Evolutionary conservation across 2,888 invertebrate genomes (phyloP).

Genomic region (Lepidocyrtoides sp.): DNA sequence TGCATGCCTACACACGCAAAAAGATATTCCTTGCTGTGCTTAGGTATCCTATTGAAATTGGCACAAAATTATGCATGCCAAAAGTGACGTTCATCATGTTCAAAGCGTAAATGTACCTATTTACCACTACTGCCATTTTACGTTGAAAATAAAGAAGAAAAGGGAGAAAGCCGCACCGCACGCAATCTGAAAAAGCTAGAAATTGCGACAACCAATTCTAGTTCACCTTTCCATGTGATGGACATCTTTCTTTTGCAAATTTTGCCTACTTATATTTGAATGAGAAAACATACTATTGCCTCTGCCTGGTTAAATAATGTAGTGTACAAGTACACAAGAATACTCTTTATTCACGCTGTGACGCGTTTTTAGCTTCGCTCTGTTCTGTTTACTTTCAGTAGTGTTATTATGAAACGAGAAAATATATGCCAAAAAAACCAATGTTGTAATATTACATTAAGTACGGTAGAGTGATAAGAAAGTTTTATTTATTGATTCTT

Average conservation of each 20-base stretch:
- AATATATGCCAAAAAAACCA: conserved; percentile 34
- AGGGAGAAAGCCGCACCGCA: background rate
- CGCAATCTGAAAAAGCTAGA: background rate
- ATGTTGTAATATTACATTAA: conserved; percentile 40
- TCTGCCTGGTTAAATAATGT: background rate
- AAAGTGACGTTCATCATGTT: background rate
- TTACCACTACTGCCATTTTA: background rate
- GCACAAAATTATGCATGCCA: no score
- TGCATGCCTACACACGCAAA: background rate
- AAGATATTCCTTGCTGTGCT: background rate
- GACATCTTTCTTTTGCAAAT: conserved; percentile 48
- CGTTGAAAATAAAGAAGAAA: background rate
- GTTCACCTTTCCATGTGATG: conserved; percentile 7
- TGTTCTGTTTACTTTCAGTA: background rate
- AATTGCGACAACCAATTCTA: conserved; percentile 4
- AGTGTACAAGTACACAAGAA: conserved; percentile 1
- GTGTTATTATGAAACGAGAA: conserved; percentile 2
- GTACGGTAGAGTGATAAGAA: conserved; percentile 47
- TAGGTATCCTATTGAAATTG: background rate
- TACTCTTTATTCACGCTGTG: background rate
- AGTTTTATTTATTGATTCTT: conserved; percentile 50
- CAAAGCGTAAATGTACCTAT: background rate
- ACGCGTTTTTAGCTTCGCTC: background rate
- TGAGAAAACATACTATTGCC: background rate
- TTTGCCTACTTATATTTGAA: conserved; percentile 23